A percentile compares a stretch with the other conserved stretches of the same genome.
These are phyloP conservation scores for Pararge aegeria DNA, from an alignment of 1,140 invertebrate species.

Conservation along the genomic window DNA sequence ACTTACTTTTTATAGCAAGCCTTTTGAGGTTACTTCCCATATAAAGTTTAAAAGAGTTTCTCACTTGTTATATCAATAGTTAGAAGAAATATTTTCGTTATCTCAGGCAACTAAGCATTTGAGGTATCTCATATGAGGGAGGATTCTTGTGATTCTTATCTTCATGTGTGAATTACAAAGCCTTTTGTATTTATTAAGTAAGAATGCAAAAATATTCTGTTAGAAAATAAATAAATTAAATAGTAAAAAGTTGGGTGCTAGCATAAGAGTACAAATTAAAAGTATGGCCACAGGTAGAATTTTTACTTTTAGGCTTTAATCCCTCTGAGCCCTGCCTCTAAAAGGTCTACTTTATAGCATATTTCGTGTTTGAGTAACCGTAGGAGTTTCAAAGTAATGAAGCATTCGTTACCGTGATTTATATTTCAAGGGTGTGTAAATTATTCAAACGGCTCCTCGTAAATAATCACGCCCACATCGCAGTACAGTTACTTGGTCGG, in stretches of 20 bases:
- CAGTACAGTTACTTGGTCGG: conserved; percentile 5
- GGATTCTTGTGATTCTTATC: too few species aligned
- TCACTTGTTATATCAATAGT: not conserved
- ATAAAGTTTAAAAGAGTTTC: not conserved
- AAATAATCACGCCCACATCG: conserved; percentile 31
- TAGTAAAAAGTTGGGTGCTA: too few species aligned
- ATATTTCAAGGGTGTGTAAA: conserved; percentile 19
- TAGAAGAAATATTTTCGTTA: too few species aligned
- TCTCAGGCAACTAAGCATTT: too few species aligned
- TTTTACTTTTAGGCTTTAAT: not conserved
- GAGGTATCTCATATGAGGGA: too few species aligned
- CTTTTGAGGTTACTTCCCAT: conserved; percentile 4
- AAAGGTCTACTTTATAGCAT: not conserved
- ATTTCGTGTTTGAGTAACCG: not conserved
- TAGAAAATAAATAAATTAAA: too few species aligned
- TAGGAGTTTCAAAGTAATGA: conserved; percentile 14
- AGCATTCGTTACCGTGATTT: conserved; percentile 16
- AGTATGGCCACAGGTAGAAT: not conserved
- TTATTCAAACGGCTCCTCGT: conserved; percentile 23
- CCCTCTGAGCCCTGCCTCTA: not conserved
- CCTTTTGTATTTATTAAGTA: too few species aligned
- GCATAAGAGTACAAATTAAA: too few species aligned
- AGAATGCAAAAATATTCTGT: too few species aligned
- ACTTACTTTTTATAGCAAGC: conserved; percentile 2
- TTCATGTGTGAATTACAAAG: too few species aligned